Evolutionary conservation across 1,140 invertebrate species (phyloP), one percentile per base, ranked within the genome.

Genomic region (Megalopta genalis): DNA sequence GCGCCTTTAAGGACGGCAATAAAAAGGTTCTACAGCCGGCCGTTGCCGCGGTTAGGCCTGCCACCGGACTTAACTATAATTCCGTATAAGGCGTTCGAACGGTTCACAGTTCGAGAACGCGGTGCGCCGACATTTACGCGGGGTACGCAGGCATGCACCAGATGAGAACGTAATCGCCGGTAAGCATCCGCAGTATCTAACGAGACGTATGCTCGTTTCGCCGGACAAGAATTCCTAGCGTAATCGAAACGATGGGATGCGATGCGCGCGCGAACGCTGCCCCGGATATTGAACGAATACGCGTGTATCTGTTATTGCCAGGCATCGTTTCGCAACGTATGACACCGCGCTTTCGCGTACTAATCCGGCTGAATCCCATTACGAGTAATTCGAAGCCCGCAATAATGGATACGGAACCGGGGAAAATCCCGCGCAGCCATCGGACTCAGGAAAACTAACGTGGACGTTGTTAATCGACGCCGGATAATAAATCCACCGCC

Each of bases 331-430:
- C 49, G 66, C 83, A 86, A 81, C 67, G 70, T 80, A 83, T 85
- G 86, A 87, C 75, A 76, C 81, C 42, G 79, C 67, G 81, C 74
- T 80, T 70, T 77, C 65, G 63, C 74, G 65, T 80, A 69, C 77
- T 88, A 87, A 90, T 90, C 88, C 83, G 84, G 89, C 90, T 88
- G 86, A 85, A 88, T 88, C 80, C 84, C 81, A 88, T 87, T 88
- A 88, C 77, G 83, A 84, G 87, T 87, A 83, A 87, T 90, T 86
- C 75, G 78, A 66, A 80, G 46, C 14, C 69, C 71, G 83, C 81
- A 82, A 86, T 87, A 86, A 84, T 74, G 69, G 71, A 21, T n/a
- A 37, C 72, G 32, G 42, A 25, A 37, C 1, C 32, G 62, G 64
- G 52, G 67, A 79, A 79, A 57, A 54, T 54, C n/a, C 39, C 16